A percentile compares a stretch with the other conserved stretches of the same genome.
Conservation (phyloP, 1,140 invertebrate genomes). For the Ceratina australensis region DNA sequence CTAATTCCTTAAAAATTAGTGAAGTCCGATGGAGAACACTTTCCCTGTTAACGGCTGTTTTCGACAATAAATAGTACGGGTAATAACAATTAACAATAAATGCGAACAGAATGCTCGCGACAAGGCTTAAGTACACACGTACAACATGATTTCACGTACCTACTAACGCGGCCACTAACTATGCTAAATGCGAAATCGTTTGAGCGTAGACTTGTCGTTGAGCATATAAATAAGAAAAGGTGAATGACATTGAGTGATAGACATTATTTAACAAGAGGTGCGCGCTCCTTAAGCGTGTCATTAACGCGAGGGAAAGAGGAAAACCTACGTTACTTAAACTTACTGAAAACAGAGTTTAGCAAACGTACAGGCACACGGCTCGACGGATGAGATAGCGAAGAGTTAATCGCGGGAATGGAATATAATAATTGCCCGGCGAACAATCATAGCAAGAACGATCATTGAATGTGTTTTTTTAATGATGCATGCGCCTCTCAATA, state of each 20-base stretch:
- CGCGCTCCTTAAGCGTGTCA: conserved; percentile 27
- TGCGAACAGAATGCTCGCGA: conserved; percentile 22
- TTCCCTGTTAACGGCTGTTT: conserved; percentile 21
- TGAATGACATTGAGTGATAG: conserved; percentile 52
- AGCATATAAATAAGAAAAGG: conserved; percentile 60
- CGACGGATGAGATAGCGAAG: neutral
- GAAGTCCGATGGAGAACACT: neutral
- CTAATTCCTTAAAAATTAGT: neutral
- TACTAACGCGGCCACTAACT: conserved; percentile 44
- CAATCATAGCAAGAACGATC: too few species aligned
- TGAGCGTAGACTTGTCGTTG: conserved; percentile 45
- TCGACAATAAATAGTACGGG: conserved; percentile 60
- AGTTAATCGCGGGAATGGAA: conserved; percentile 14
- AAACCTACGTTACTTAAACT: neutral
- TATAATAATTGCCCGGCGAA: neutral
- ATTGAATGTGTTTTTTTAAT: neutral
- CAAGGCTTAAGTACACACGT: conserved; percentile 6
- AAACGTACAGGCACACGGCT: neutral
- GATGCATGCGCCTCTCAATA: conserved; percentile 13
- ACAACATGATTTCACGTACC: conserved; percentile 24
- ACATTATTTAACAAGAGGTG: conserved; percentile 40
- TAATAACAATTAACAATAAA: conserved; percentile 45
- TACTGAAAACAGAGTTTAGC: neutral
- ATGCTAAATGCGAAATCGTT: conserved; percentile 60
- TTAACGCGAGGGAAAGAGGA: neutral